Percentiles rank a stretch among this genome's conserved stretches.
Evolutionary conservation across 2,888 invertebrate genomes (phyloP).

Genomic region (Agrochola litura): DNA sequence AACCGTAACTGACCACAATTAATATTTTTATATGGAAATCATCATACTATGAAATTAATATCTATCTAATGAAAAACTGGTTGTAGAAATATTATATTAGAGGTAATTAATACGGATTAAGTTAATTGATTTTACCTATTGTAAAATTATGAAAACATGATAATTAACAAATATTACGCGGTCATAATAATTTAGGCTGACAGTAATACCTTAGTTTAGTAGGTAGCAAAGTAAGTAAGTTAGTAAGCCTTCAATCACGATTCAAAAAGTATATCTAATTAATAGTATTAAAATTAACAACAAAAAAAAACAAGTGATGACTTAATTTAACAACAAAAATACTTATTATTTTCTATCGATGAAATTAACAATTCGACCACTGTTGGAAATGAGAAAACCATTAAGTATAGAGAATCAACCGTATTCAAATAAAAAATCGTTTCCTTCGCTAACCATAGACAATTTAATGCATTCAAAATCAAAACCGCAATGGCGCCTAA

Average conservation of each 20-base stretch:
- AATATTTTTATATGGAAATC: constrained; percentile 16
- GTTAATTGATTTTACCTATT: constrained; percentile 40
- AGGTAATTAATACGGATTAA: constrained; percentile 28
- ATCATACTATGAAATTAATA: constrained; percentile 14
- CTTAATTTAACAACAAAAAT: neutral
- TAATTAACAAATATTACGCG: constrained; percentile 20
- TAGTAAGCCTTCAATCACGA: neutral
- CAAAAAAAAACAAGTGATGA: neutral
- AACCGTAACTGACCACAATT: constrained; percentile 7
- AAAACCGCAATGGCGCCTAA: constrained; percentile 35
- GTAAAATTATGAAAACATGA: constrained; percentile 16
- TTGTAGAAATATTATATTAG: constrained; percentile 15
- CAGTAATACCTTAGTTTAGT: neutral
- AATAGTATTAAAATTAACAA: neutral
- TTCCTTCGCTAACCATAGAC: constrained; percentile 24
- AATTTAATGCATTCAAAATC: constrained; percentile 10
- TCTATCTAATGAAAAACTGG: neutral
- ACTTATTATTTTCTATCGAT: neutral
- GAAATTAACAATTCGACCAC: neutral
- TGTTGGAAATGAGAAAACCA: neutral
- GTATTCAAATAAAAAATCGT: neutral
- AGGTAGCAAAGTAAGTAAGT: neutral
- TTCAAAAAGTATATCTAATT: neutral
- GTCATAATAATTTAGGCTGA: constrained; percentile 1
- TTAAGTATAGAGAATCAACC: neutral